Base-by-base conservation (phyloP, 2,113 vertebrate genomes). In the Aphyosemion australe region DNA sequence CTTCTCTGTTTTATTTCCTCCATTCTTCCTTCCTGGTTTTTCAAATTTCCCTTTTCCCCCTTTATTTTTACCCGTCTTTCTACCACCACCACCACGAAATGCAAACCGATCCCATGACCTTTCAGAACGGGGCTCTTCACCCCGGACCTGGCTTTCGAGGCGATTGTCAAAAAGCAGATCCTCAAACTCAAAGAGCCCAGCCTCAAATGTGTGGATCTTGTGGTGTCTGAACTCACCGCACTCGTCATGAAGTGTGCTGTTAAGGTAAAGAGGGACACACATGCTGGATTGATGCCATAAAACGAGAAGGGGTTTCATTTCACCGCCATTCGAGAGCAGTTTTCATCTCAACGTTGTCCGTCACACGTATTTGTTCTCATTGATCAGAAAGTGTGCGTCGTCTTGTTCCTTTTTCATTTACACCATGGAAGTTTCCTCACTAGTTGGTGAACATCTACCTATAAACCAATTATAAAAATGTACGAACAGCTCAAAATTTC, bases 101-200 rank as follows among this genome's bases (percentile, higher is more conserved):
- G 49, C 61, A 76, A 52, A 79, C 65, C 67, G 46, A 82, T 72
- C 77, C 37, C 8, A 66, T 79, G 64, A 65, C 70, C 64, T 78
- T 79, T 82, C 90, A 99, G 97, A 94, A 98, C 95, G 16, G 97
- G 97, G 89, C 95, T 98, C 65, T 99, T 98, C 92, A 99, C 97
- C 58, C 96, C 97, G 1, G 97, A 99, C 91, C 79, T 99, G 94
- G 97, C 96, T 3, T 99, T 99, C 82, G 96, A 98, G 91, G 95
- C 96, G 87, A 98, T 98, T 51, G 96, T 97, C 83, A 98, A 98
- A 93, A 98, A 98, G 92, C 97, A 98, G 92, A 94, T 99, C 90
- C 94, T 95, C 89, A 98, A 98, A 94, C 94, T 99, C 90, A 98
- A 96, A 92, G 96, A 95, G 82, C 97, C 97, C 32, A 98, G 97